phyloP scores from a whole-genome alignment of 2,113 vertebrate species.

The Python bivittatus region DNA sequence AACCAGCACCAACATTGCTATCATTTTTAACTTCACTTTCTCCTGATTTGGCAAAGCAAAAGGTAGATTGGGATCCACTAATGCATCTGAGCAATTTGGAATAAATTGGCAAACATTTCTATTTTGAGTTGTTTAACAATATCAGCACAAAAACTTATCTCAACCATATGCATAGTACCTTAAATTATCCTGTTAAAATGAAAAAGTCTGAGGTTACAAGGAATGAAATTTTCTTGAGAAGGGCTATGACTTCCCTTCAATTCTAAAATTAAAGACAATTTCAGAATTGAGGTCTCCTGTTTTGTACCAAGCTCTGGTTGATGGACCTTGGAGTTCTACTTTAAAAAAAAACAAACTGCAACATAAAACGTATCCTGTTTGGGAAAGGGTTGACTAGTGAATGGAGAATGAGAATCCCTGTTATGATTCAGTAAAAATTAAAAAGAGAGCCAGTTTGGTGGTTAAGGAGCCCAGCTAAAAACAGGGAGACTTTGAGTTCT shows the following conservation, averaged over 20 bases:
- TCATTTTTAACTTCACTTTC: slow-evolving; percentile 12
- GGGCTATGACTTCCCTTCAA: not conserved
- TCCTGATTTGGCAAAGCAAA: slow-evolving; percentile 34
- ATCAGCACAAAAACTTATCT: not conserved
- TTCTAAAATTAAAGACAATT: not conserved
- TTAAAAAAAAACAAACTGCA: not conserved
- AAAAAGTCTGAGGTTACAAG: not conserved
- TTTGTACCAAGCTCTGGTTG: not conserved
- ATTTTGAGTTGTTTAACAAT: not conserved
- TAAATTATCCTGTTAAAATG: not conserved
- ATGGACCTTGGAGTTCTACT: not conserved
- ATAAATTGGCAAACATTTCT: not conserved
- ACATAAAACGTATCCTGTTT: not conserved
- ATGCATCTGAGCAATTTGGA: not conserved
- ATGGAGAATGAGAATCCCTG: slow-evolving; percentile 35
- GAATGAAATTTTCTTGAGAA: not conserved
- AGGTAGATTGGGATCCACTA: not conserved
- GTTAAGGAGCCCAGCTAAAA: not conserved
- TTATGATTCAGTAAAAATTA: not conserved
- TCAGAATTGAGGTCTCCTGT: not conserved
- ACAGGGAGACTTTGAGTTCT: not conserved
- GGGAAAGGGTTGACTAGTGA: slow-evolving; percentile 1
- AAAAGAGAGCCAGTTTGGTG: not conserved
- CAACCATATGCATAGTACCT: not conserved
- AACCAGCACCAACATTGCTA: slow-evolving; percentile 30